Evolutionary conservation across 2,797 vertebrate genomes (phyloP), one percentile per base, ranked within the genome.

Genomic region (Pipistrellus pipistrellus): DNA sequence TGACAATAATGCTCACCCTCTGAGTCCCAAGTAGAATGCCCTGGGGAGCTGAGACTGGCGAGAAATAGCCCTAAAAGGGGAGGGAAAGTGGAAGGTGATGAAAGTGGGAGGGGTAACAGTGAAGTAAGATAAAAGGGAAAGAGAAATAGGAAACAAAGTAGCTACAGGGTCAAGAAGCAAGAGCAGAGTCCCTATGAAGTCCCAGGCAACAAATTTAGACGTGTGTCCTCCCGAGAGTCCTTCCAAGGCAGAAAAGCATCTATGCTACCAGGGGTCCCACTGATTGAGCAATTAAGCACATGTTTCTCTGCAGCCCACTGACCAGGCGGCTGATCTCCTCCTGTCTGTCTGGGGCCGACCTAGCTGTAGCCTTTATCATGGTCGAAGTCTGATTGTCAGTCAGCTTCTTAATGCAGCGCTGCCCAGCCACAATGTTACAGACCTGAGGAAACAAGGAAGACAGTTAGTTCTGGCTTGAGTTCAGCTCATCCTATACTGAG

Each of bases 331-430:
- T 99, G 96, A 99, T 99, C 81, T 99, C 99, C 97, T 99, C 99
- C 92, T 99, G 99, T 93, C 99, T 98, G 98, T 99, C 99, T 0
- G 99, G 99, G 3, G 99, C 99, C 9, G 99, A 99, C 96, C 99
- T 98, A 81, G 99, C 99, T 8, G 99, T 99, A 92, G 99, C 99
- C 98, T 99, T 99, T 98, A 99, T 99, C 99, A 99, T 99, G 91
- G 99, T 99, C 38, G 99, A 99, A 0, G 99, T 99, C 97, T 99
- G 99, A 98, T 99, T 99, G 99, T 99, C 99, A 0, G 99, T 99
- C 97, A 99, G 98, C 96, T 99, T 99, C 98, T 99, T 99, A 98
- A 99, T 99, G 96, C 99, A 99, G 86, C 99, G 94, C 97, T 99
- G 99, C 72, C 99, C 99, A 1, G 99, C 99, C 98, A 99, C 99